Conservation (phyloP, 2,888 invertebrate genomes). For the Polietes domitor region DNA sequence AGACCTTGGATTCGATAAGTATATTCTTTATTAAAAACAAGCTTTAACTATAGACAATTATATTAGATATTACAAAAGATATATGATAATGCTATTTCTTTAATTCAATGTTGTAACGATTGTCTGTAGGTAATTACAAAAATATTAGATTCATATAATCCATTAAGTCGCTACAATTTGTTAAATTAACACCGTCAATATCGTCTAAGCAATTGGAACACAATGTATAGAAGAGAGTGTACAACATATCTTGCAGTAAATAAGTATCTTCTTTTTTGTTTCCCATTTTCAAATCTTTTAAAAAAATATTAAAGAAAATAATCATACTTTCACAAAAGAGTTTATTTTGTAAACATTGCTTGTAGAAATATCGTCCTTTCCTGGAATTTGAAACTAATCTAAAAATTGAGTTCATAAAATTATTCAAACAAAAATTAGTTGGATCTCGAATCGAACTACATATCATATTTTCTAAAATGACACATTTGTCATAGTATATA, state of each 20-base stretch:
- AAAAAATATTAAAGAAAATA: neutral
- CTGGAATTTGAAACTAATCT: neutral
- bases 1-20: too few relatives aligned
- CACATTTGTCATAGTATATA: neutral
- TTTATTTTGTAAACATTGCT: neutral
- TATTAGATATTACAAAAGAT: too few relatives aligned
- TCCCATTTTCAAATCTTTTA: neutral
- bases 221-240: neutral
- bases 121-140: too few relatives aligned
- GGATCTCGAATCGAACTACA: neutral
- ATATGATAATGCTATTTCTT: too few relatives aligned
- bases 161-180: neutral
- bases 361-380: neutral
- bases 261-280: neutral
- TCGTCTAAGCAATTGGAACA: neutral
- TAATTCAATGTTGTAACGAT: too few relatives aligned
- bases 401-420: neutral
- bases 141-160: conserved; percentile 1
- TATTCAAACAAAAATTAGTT: neutral
- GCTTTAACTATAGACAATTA: too few relatives aligned
- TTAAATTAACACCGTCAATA: neutral
- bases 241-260: neutral
- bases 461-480: neutral
- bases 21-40: too few relatives aligned
- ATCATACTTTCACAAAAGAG: neutral